Percentiles rank a stretch among this genome's conserved stretches.
These are phyloP conservation scores for Nycticebus coucang DNA, from an alignment of 2,113 vertebrate species.

Conservation along the genomic window DNA sequence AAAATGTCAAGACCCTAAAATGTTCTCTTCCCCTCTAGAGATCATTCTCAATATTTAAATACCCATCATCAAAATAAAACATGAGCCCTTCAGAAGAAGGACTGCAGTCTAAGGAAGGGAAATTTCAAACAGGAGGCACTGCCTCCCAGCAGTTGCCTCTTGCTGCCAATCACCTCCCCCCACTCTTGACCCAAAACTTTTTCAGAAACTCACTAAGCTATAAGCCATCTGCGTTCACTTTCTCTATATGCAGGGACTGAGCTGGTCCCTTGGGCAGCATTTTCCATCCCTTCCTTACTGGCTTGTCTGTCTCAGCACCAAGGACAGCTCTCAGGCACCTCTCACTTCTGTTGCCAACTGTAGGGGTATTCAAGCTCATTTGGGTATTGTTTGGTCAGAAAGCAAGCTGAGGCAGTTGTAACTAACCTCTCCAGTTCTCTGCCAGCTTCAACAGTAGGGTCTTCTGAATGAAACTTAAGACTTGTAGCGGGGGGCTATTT, in stretches of 20 bases:
- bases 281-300: fast-evolving
- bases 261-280: fast-evolving
- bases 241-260: neutral
- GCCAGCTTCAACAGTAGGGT: neutral
- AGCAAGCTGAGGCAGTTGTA: neutral
- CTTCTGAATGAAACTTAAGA: neutral
- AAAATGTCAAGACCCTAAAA: neutral
- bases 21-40: neutral
- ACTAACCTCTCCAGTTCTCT: neutral
- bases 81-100: neutral
- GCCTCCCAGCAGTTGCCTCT: neutral
- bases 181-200: neutral
- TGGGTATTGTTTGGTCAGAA: neutral
- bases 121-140: neutral
- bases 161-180: neutral
- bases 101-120: neutral
- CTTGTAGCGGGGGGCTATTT: neutral
- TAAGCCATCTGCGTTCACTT: neutral
- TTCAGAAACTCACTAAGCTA: neutral
- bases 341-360: no score
- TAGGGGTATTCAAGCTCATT: neutral
- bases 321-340: neutral
- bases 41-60: neutral
- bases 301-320: neutral
- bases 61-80: neutral